phyloP scores from a whole-genome alignment of 2,888 invertebrate genomes.

The Eupithecia dodoneata region DNA sequence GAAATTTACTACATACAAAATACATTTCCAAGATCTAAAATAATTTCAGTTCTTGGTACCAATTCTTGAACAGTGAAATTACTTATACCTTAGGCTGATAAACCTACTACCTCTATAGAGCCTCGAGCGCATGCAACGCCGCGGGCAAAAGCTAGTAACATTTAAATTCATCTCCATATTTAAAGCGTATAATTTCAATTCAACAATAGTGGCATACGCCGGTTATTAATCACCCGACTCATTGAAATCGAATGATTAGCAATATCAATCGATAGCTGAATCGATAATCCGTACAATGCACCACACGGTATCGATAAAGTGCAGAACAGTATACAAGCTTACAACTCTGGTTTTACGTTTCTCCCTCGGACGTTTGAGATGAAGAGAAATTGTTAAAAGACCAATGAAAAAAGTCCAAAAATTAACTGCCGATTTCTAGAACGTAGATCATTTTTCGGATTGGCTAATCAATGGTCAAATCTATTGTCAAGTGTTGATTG shows the following conservation, averaged over 20 bases:
- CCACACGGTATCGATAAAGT: conserved; percentile 1
- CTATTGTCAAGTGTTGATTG: too few species aligned
- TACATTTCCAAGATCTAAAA: too few species aligned
- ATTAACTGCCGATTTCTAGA: too few species aligned
- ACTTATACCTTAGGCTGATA: too few species aligned
- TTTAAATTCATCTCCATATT: neutral
- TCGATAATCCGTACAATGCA: conserved; percentile 11
- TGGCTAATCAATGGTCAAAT: neutral
- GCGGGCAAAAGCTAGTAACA: neutral
- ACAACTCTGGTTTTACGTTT: neutral
- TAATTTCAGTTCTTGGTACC: too few species aligned
- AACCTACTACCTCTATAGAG: too few species aligned
- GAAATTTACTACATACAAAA: too few species aligned
- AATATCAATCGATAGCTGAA: conserved; percentile 14
- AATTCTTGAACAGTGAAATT: too few species aligned
- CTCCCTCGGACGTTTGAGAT: neutral
- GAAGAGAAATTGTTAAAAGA: too few species aligned
- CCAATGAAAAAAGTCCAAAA: too few species aligned
- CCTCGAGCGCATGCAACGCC: neutral
- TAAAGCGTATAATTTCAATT: conserved; percentile 1
- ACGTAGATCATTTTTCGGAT: neutral
- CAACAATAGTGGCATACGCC: neutral
- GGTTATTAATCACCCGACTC: conserved; percentile 9
- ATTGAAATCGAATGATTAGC: conserved; percentile 15
- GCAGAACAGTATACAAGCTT: neutral